Base-by-base conservation (phyloP, 2,888 invertebrate species). In the Agrypnus murinus region DNA sequence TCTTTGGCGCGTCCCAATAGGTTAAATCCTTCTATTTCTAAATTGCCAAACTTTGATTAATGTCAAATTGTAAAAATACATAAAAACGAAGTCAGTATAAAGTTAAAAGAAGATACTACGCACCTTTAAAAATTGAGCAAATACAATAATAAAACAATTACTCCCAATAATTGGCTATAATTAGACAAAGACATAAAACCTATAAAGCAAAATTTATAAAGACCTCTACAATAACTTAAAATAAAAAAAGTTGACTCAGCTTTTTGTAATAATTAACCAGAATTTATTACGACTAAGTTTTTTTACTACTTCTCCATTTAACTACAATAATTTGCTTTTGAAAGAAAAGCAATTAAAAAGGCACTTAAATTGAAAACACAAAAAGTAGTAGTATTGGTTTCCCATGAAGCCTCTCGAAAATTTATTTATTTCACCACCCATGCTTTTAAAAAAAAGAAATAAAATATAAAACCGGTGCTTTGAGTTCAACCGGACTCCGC, bases 171-270 rank as follows among this genome's bases (percentile, higher is more conserved):
- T 63, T 63, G 36, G 38, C 25, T 12, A 15, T 25, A 63, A 63
- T 63, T 63, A 38, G 38, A 17, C 38, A 12, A 36, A 48, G 34
- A 8, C 63, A 45, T 25, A 31, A 63, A 63, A 63, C 48, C 60
- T 60, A 14, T 38, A 50, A 63, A 50, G 31, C 19, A 36, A 48
- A 63, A 63, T 63, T 55, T 55, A 65, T 65, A 43, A 55, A 55
- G 36, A 14, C 32, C 15, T 10, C 32, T 7, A 17, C 34, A 65
- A 65, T 65, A 43, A 43, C 34, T n/a, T n/a, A 25, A 55, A 55
- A 65, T 65, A n/a, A 65, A 65, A 65, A 59, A 63, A 19, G 63
- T 48, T 63, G 50, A 63, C 36, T 63, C 63, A 63, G 60, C 46
- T 31, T 60, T 46, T 40, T 15, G 17, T n/a, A 32, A 60, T 45